Evolutionary conservation across 1,140 invertebrate genomes (phyloP), one percentile per base, ranked within the genome.

Genomic region (Drosophila teissieri): DNA sequence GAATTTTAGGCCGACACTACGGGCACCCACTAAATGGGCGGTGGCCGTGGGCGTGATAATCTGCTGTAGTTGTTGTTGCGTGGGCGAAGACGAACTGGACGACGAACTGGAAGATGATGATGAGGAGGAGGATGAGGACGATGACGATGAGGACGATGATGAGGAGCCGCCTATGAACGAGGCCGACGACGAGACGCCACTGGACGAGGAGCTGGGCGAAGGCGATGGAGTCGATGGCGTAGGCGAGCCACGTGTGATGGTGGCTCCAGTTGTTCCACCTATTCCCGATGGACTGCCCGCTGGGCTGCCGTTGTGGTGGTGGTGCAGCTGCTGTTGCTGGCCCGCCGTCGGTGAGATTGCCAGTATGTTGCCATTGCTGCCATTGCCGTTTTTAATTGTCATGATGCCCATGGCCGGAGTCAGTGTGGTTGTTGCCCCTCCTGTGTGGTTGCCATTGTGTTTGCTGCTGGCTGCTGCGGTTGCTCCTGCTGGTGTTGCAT

Each of bases 201-300:
- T 85, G 60, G 88, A 91, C 37, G 91, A 86, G 27, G 88, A 90
- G 74, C 83, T 89, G 14, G 91, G 91, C 53, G 91, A 92, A 19
- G 91, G 91, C 36, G 91, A 92, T 27, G 91, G 91, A 6, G 91
- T 92, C 49, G 90, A 91, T 53, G 90, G 90, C 49, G 90, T 91
- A n/a, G 91, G 91, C 15, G 91, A 92, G 22, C 82, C 91, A 49
- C 91, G 84, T 45, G 72, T 92, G 6, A 80, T 39, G 60, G 60
- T 40, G 31, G 40, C 48, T 19, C 53, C 62, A 22, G 58, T 12
- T 17, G 34, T 40, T 14, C 40, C 17, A 22, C 48, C 49, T 31
- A 27, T 40, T 15, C 19, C 45, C 24, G 17, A 42, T 48, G 90
- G 86, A 82, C 90, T 91, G 58, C 61, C 80, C 15, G 70, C 73